Evolutionary conservation across 2,888 invertebrate genomes (phyloP), one percentile per base, ranked within the genome.

Genomic region (Cosmorhoe ocellata): DNA sequence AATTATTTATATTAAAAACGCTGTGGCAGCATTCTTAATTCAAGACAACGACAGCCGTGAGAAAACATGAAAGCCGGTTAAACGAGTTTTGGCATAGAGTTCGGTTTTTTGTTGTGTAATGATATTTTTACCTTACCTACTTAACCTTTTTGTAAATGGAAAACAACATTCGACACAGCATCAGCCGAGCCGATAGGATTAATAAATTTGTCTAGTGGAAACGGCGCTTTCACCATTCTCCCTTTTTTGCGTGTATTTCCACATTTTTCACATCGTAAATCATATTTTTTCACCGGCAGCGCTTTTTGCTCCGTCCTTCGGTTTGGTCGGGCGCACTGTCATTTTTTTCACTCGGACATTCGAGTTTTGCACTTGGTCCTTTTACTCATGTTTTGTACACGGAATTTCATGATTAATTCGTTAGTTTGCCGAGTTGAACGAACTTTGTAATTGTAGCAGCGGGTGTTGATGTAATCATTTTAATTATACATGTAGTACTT

Each of bases 221-320:
- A 82, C 70, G 76, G 79, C 81, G 88, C 82, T 87, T 87, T 86
- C 86, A 82, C 82, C 83, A 71, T 77, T 73, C 71, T 79, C 79
- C 80, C 81, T 84, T 86, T n/a, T 85, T 79, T 85, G 81, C 82
- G 86, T 84, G 86, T 88, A 85, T 87, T 89, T 89, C 83, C 87
- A 88, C 90, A 90, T 90, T 90, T 91, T 91, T 90, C 90, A 86
- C 80, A 84, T 79, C 61, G 85, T 90, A 90, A 90, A 91, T 91
- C 90, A 91, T 88, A 86, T 90, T 91, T 90, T 90, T 90, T 89
- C 88, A 87, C 84, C 83, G 85, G 83, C 80, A 80, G 81, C 81
- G 82, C 81, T 89, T 90, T 90, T 89, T 88, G 81, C 81, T 74
- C 77, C 81, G 84, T 86, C 85, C 88, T 85, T 88, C 79, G 84